phyloP scores from a whole-genome alignment of 2,797 vertebrate genomes.

The Sebastiscus tertius region DNA sequence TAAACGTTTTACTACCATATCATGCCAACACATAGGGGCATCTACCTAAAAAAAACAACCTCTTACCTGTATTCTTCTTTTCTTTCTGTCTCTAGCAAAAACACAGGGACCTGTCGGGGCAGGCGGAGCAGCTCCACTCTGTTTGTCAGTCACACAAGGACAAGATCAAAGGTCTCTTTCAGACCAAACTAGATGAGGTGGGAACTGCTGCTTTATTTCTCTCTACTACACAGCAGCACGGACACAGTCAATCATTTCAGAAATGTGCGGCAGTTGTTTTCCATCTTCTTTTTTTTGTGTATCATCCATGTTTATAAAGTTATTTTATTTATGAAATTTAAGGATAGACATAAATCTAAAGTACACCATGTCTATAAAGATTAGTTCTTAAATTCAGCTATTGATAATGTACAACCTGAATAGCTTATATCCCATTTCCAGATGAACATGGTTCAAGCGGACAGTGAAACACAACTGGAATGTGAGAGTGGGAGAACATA shows the following conservation, averaged over 20 bases:
- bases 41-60: not conserved
- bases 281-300: not conserved
- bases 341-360: not conserved
- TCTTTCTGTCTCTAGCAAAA: slow-evolving; percentile 83
- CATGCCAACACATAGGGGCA: not conserved
- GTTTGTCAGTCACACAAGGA: slow-evolving; percentile 96
- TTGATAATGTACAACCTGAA: not conserved
- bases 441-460: not conserved
- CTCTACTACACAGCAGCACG: not conserved
- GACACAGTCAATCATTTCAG: not conserved
- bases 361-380: not conserved
- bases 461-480: not conserved
- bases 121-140: slow-evolving; percentile 91
- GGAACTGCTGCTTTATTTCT: not conserved
- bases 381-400: not conserved
- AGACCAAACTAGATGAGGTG: slow-evolving; percentile 98
- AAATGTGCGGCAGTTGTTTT: not conserved
- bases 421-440: not conserved
- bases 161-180: slow-evolving; percentile 93
- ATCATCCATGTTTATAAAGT: not conserved
- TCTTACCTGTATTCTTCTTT: not conserved
- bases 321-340: not conserved
- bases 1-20: not conserved
- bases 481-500: not conserved
- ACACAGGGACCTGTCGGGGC: slow-evolving; percentile 90